These are phyloP conservation scores for Noctilio leporinus DNA, from an alignment of 2,113 vertebrate species.

Conservation along the genomic window DNA sequence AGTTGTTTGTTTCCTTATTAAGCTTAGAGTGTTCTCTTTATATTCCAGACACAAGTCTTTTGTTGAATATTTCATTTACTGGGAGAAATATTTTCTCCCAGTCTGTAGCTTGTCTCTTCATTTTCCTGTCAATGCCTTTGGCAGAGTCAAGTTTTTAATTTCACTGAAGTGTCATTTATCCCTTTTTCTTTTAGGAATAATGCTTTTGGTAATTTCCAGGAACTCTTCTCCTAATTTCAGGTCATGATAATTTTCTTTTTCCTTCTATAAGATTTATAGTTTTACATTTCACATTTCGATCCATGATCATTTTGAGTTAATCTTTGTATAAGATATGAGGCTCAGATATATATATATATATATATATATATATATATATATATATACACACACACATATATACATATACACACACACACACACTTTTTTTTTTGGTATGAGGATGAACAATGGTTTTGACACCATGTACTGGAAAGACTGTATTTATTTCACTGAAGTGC, in stretches of 20 bases:
- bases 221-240: neutral
- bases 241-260: neutral
- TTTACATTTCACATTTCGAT: neutral
- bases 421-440: neutral
- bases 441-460: neutral
- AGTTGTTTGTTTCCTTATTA: neutral
- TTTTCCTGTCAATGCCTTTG: neutral
- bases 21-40: neutral
- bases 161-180: neutral
- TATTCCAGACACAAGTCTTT: neutral
- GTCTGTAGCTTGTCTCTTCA: neutral
- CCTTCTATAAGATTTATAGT: neutral
- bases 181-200: neutral
- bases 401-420: too few relatives aligned
- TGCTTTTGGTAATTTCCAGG: neutral
- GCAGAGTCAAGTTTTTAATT: neutral
- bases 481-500: neutral
- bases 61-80: neutral
- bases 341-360: too few relatives aligned
- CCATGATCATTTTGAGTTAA: neutral
- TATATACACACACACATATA: too few relatives aligned
- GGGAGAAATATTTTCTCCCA: neutral
- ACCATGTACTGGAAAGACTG: neutral
- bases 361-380: too few relatives aligned
- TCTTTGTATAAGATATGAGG: neutral